These are phyloP conservation scores for Paraplagusia blochii DNA, from an alignment of 2,113 vertebrate species.

Conservation along the genomic window DNA sequence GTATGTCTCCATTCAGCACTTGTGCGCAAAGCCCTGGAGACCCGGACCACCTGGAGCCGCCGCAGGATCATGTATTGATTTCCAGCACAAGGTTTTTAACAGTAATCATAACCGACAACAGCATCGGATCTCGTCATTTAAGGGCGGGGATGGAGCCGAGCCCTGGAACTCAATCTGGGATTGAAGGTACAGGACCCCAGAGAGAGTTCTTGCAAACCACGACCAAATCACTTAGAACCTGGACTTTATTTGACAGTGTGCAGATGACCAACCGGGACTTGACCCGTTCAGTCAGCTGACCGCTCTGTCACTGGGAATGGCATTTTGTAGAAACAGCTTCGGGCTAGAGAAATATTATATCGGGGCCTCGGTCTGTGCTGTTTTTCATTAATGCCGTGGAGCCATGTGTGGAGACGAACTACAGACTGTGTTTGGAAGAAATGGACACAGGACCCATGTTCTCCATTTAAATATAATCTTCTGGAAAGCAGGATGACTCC, in stretches of 20 bases:
- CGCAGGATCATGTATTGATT: constrained; percentile 34
- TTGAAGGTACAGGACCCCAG: neutral
- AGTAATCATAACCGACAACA: constrained; percentile 42
- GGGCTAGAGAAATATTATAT: constrained; percentile 41
- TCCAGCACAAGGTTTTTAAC: constrained; percentile 24
- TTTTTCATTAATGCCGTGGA: constrained; percentile 23
- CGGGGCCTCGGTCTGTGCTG: constrained; percentile 20
- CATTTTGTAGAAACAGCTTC: constrained; percentile 39
- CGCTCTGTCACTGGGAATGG: neutral
- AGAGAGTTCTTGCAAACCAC: neutral
- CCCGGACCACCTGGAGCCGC: constrained; percentile 28
- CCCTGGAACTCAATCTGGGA: neutral
- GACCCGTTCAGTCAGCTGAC: neutral
- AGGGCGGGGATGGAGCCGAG: neutral
- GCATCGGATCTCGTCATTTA: constrained; percentile 11
- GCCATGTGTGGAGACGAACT: neutral
- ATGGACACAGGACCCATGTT: too few species aligned
- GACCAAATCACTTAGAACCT: neutral
- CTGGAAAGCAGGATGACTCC: too few species aligned
- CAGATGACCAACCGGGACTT: neutral
- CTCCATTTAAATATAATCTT: too few species aligned
- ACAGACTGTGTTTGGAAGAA: too few species aligned
- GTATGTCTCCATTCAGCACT: constrained; percentile 8
- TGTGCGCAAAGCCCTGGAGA: constrained; percentile 5
- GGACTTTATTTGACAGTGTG: neutral